Evolutionary conservation across 2,113 vertebrate genomes (phyloP).

Genomic region (Odocoileus virginianus): DNA sequence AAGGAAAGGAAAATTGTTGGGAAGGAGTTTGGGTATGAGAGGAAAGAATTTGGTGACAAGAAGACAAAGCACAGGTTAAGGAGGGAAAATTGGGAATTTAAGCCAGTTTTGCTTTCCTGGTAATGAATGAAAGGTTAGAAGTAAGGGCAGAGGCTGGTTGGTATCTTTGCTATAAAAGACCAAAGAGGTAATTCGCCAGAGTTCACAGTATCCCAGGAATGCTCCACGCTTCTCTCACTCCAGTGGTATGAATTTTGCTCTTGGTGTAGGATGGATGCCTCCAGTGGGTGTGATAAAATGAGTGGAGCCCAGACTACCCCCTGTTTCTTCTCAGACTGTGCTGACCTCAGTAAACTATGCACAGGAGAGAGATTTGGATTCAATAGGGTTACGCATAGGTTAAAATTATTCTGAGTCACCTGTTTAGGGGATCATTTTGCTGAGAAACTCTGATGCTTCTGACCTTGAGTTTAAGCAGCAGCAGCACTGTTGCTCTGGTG

Average conservation of each 20-base stretch:
- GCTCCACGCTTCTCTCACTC: neutral
- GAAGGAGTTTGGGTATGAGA: neutral
- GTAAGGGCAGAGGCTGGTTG: neutral
- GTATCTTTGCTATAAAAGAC: neutral
- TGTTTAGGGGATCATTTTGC: conserved; percentile 26
- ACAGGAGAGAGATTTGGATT: conserved; percentile 28
- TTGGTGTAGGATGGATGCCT: neutral
- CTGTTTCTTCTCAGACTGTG: neutral
- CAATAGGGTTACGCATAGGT: conserved; percentile 17
- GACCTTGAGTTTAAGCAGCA: conserved; percentile 45
- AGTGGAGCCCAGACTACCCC: neutral
- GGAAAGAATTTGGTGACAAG: neutral
- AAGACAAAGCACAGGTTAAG: neutral
- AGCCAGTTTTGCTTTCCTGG: neutral
- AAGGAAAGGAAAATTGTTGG: neutral
- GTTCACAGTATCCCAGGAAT: neutral
- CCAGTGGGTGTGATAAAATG: conserved; percentile 22
- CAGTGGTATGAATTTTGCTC: neutral
- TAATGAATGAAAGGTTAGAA: neutral
- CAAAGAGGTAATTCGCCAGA: neutral
- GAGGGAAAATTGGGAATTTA: neutral
- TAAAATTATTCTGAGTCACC: conserved; percentile 27
- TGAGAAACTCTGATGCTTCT: conserved; percentile 43
- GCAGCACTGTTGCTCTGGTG: conserved; percentile 4
- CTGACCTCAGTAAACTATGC: conserved; percentile 42